Evolutionary conservation across 2,888 invertebrate species (phyloP).

Genomic region (Hoplodrina blanda): DNA sequence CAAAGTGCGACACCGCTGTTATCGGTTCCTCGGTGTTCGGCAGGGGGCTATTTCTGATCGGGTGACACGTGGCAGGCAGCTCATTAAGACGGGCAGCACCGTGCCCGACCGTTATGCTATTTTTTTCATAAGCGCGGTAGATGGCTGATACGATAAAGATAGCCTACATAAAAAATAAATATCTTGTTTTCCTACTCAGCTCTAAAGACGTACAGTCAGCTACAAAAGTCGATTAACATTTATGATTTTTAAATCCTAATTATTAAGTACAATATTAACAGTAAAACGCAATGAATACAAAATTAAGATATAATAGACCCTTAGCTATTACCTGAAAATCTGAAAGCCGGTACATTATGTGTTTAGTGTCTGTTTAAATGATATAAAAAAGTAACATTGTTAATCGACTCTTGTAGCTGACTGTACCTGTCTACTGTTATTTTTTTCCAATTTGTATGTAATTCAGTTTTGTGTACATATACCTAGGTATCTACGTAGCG

Average conservation of each 20-base stretch:
- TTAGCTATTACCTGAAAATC: too few species aligned
- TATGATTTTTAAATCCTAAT: too few species aligned
- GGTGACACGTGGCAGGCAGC: slow-evolving; percentile 60
- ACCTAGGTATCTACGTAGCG: neutral
- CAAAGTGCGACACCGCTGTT: slow-evolving; percentile 59
- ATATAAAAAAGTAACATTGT: too few species aligned
- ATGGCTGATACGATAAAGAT: neutral
- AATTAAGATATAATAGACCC: too few species aligned
- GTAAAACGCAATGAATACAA: too few species aligned
- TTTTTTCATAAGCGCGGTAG: slow-evolving; percentile 12
- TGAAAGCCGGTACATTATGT: too few species aligned
- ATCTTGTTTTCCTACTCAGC: neutral
- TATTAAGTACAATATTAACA: too few species aligned
- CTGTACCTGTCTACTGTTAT: neutral
- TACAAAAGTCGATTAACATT: too few species aligned
- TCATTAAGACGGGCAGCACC: slow-evolving; percentile 60
- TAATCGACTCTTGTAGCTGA: too few species aligned
- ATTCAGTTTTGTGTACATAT: neutral
- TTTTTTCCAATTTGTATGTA: slow-evolving; percentile 1
- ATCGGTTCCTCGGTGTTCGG: slow-evolving; percentile 55
- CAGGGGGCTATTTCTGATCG: slow-evolving; percentile 62
- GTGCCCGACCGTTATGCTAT: slow-evolving; percentile 39
- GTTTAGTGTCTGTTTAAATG: too few species aligned
- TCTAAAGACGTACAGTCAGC: slow-evolving; percentile 1
- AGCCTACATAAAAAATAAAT: neutral